These are phyloP conservation scores for Distichodus sexfasciatus DNA, from an alignment of 2,797 vertebrate species.

Conservation along the genomic window DNA sequence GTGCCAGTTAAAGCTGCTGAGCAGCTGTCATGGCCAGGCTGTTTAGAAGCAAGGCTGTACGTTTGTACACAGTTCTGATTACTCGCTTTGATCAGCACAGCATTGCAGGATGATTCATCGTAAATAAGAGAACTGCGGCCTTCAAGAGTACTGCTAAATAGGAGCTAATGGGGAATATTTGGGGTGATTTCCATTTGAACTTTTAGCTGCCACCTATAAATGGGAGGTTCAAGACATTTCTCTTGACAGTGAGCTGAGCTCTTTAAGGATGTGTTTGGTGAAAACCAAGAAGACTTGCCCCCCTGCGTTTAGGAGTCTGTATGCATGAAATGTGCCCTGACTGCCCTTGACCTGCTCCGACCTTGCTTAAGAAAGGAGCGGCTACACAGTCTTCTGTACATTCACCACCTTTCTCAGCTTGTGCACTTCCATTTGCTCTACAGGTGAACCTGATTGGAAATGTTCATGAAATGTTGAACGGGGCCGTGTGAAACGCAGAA, in stretches of 20 bases:
- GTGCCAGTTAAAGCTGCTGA: too few relatives aligned
- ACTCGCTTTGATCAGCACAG: not conserved
- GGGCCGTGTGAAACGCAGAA: not conserved
- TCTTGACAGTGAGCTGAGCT: not conserved
- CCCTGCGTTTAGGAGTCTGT: not conserved
- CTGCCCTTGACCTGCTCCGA: not conserved
- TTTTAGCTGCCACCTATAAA: not conserved
- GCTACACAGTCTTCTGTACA: not conserved
- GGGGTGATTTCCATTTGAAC: not conserved
- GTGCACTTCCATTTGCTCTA: not conserved
- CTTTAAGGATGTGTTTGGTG: not conserved
- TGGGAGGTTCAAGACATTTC: not conserved
- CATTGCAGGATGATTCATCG: too few relatives aligned
- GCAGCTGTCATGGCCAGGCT: too few relatives aligned
- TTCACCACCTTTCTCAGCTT: not conserved
- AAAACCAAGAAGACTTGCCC: not conserved
- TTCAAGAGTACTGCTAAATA: too few relatives aligned
- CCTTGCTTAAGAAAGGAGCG: not conserved
- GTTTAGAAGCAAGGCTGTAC: not conserved
- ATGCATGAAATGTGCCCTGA: not conserved
- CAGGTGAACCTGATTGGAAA: not conserved
- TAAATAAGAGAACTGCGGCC: too few relatives aligned
- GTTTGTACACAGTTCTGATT: not conserved
- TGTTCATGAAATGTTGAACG: constrained; percentile 10
- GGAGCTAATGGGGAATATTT: too few relatives aligned